phyloP scores from a whole-genome alignment of 2,888 invertebrate species.

The Leistus spinibarbis region DNA sequence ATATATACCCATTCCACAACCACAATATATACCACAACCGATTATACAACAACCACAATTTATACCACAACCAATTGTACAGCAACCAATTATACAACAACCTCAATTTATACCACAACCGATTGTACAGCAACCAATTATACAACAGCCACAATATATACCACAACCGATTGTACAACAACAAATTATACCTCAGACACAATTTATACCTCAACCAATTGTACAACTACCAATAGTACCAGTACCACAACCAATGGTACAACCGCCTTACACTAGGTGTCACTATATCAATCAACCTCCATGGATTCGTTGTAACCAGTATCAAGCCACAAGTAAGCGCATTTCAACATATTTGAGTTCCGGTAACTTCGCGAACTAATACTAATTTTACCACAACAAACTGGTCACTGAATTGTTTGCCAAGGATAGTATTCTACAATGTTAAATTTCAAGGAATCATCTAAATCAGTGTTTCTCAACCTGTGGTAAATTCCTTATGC shows the following conservation, averaged over 20 bases:
- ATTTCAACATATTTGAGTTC: too few species aligned
- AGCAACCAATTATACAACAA: neutral
- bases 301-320: conserved; percentile 39
- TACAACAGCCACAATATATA: neutral
- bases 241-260: neutral
- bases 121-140: neutral
- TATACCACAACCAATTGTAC: neutral
- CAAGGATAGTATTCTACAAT: too few species aligned
- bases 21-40: neutral
- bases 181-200: neutral
- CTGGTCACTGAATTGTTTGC: too few species aligned
- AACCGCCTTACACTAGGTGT: conserved; percentile 14
- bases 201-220: neutral
- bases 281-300: conserved; percentile 38
- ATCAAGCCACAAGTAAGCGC: conserved; percentile 40
- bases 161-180: neutral
- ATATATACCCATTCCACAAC: conserved; percentile 1
- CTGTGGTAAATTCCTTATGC: too few species aligned
- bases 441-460: too few species aligned
- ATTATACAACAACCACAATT: neutral
- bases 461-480: too few species aligned
- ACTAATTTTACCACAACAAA: too few species aligned
- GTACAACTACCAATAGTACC: neutral
- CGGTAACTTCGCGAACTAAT: too few species aligned
- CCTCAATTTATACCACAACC: neutral